These are phyloP conservation scores for Nomada fabriciana DNA, from an alignment of 2,888 invertebrate genomes.

Conservation along the genomic window DNA sequence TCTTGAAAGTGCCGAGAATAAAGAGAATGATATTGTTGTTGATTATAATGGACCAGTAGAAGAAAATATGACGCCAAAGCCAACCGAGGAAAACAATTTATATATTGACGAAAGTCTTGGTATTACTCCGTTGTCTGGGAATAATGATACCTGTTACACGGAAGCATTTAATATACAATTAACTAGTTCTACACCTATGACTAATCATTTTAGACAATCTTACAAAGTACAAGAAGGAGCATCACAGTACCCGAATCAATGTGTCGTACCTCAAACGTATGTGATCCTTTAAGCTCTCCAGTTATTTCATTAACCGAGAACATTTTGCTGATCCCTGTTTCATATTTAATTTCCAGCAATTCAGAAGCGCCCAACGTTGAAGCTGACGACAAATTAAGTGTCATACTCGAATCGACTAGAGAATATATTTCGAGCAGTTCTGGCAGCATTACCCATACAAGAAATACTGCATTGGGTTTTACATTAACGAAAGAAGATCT, in stretches of 20 bases:
- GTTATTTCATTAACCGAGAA: constrained; percentile 3
- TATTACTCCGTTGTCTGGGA: constrained; percentile 75
- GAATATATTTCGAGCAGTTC: constrained; percentile 86
- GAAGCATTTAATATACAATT: constrained; percentile 79
- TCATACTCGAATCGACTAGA: constrained; percentile 88
- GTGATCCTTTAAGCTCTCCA: constrained; percentile 37
- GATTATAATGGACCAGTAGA: constrained; percentile 78
- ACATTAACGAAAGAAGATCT: constrained; percentile 78
- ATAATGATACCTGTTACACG: constrained; percentile 80
- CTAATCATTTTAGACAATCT: constrained; percentile 77
- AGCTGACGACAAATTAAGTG: constrained; percentile 85
- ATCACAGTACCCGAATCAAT: constrained; percentile 69
- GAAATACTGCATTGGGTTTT: constrained; percentile 77
- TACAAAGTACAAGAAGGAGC: constrained; percentile 73
- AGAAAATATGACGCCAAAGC: constrained; percentile 73
- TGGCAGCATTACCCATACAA: constrained; percentile 76
- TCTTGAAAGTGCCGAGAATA: constrained; percentile 81
- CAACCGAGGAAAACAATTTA: constrained; percentile 74
- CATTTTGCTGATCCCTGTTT: too few species aligned
- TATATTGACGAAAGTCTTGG: constrained; percentile 81
- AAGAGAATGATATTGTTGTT: constrained; percentile 80
- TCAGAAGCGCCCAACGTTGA: constrained; percentile 66
- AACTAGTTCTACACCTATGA: constrained; percentile 81
- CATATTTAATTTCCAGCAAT: constrained; percentile 58
- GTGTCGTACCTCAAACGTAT: constrained; percentile 68